Evolutionary conservation across 2,113 vertebrate species (phyloP), one percentile per base, ranked within the genome.

Genomic region (Bufo bufo): DNA sequence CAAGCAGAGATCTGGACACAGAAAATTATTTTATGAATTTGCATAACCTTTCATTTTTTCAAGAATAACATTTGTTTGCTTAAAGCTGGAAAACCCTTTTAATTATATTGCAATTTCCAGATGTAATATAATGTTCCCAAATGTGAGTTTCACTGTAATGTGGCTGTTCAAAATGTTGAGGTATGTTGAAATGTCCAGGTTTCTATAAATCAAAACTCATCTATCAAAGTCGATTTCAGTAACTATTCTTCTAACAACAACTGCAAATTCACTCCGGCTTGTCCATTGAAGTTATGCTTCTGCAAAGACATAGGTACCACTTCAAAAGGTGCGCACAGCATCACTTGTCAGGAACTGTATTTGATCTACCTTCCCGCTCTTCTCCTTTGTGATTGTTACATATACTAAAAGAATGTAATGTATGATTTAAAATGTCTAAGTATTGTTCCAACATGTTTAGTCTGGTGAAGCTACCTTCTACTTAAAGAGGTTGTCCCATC

Each of bases 211-310:
- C 33, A 33, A 1, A 33, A 58, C 82, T 14, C 82, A 84, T 49
- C 43, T 61, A 86, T 77, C 58, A 65, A 77, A 78, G 61, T 16
- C 19, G 6, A 47, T 69, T 12, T 56, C 50, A 58, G 66, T 80
- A 56, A 71, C 71, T 0, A 52, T 33, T 45, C 19, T 43, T 11
- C 61, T 58, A 80, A 69, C 79, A 79, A 80, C 75, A 54, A 69
- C 33, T 87, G 77, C 61, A 86, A 79, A 86, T 86, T 86, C 85
- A 23, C 23, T 69, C 49, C 75, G 69, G 50, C 72, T 81, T 65
- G 63, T 43, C 16, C 77, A 72, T 43, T 81, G 43, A 72, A 87
- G 74, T 80, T 72, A 71, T 52, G 59, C 45, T 87, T 58, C 56
- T 87, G 78, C 47, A 82, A 50, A 72, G 54, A 72, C 78, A 82